phyloP scores from a whole-genome alignment of 2,888 invertebrate genomes.

The Marronus borbonicus region DNA sequence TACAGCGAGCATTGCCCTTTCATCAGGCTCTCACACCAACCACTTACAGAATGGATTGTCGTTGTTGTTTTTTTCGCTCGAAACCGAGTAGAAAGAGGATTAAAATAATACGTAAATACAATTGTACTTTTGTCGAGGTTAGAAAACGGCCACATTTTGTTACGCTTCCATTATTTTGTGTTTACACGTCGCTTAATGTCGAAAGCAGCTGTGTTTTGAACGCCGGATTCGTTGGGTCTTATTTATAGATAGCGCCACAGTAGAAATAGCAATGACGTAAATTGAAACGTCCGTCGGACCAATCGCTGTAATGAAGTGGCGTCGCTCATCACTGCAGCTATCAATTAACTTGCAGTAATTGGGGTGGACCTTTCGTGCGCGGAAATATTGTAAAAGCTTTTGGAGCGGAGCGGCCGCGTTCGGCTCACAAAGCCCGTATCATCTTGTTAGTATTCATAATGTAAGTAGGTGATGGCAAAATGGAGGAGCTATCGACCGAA shows the following conservation, averaged over 20 bases:
- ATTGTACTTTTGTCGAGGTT: constrained; percentile 32
- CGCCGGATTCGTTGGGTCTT: constrained; percentile 33
- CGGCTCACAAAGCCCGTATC: background rate
- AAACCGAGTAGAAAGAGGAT: constrained; percentile 5
- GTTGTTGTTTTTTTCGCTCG: constrained; percentile 1
- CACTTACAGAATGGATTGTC: constrained; percentile 38
- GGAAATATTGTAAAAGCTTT: constrained; percentile 30
- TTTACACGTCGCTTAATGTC: constrained; percentile 32
- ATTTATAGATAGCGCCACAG: constrained; percentile 48
- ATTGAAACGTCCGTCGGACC: constrained; percentile 31
- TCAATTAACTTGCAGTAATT: constrained; percentile 43
- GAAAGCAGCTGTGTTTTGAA: constrained; percentile 44
- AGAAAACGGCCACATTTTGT: constrained; percentile 14
- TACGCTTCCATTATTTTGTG: constrained; percentile 33
- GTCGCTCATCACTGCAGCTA: constrained; percentile 36
- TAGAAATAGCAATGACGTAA: constrained; percentile 47
- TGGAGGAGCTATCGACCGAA: background rate
- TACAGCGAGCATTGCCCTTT: constrained; percentile 11
- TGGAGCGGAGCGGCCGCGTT: background rate
- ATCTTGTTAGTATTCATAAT: constrained; percentile 22
- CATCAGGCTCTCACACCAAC: background rate
- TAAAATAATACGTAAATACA: constrained; percentile 33
- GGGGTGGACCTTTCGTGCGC: constrained; percentile 23
- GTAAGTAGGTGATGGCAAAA: background rate
- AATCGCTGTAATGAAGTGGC: constrained; percentile 33